These are phyloP conservation scores for Silurus aristotelis DNA, from an alignment of 2,797 vertebrate species.

Conservation along the genomic window DNA sequence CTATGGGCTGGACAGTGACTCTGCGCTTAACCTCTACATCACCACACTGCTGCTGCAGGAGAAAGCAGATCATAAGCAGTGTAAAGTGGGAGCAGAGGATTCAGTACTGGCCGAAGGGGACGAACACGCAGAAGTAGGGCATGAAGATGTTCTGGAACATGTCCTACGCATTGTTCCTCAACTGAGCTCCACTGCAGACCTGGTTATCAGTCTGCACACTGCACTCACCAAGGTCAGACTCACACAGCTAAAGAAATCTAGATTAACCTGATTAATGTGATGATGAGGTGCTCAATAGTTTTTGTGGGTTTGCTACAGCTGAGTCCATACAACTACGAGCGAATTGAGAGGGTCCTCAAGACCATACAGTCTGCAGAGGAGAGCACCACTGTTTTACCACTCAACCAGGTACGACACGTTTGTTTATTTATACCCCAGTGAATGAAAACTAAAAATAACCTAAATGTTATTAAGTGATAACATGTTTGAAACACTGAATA, in stretches of 20 bases:
- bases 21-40: slow-evolving; percentile 88
- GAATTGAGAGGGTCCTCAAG: slow-evolving; percentile 85
- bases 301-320: slow-evolving; percentile 73
- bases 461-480: neutral
- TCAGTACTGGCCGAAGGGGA: slow-evolving; percentile 24
- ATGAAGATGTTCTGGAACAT: slow-evolving; percentile 71
- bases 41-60: slow-evolving; percentile 85
- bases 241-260: neutral
- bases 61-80: slow-evolving; percentile 63
- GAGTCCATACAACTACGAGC: slow-evolving; percentile 94
- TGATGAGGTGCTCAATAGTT: neutral
- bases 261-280: neutral
- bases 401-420: slow-evolving; percentile 79
- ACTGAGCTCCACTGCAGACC: slow-evolving; percentile 77
- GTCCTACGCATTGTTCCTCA: slow-evolving; percentile 83
- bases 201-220: slow-evolving; percentile 81
- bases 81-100: neutral
- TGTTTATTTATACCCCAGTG: too few species aligned
- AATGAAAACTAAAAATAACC: neutral
- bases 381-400: slow-evolving; percentile 75
- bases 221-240: slow-evolving; percentile 83
- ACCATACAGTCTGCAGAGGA: slow-evolving; percentile 86
- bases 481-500: neutral
- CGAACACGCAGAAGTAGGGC: slow-evolving; percentile 58
- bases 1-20: slow-evolving; percentile 83